Base-by-base conservation (phyloP, 35 echinoderm and acorn worm genomes). In the Acanthaster planci region DNA sequence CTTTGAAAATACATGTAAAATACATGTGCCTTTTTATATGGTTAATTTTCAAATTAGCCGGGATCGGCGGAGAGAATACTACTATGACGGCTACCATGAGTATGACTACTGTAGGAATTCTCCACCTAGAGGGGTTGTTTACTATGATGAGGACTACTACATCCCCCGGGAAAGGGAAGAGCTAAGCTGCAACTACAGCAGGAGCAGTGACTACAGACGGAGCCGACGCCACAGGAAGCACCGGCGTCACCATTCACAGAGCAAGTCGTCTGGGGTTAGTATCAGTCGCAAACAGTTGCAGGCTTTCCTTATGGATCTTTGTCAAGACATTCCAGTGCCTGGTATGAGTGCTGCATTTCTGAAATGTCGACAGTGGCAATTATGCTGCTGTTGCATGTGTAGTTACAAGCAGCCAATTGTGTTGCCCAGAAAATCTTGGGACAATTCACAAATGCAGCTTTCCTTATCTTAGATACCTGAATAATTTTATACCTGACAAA, bases 251-350 rank as follows among this genome's bases (percentile, higher is more conserved):
- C 52, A 44, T 37, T 67, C 83, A 55, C 39, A 60, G 23, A 86
- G 84, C 26, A 77, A 78, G n/a, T 79, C 77, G 21, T 86, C 84
- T 23, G 76, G 44, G 84, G 84, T 86, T 44, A 30, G 84, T 86
- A 51, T 55, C 8, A 7, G 34, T 12, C 64, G 30, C 34, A 34
- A 72, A 72, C 64, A 72, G 64, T 72, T 8, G 64, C 30, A 72
- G 64, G 1, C 64, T 72, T 16, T 31, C n/a, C 23, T 31, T 26
- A 27, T 10, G 22, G 64, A 72, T 68, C 38, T 79, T 30, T 79
- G 29, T 12, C 19, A 16, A 79, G 77, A 79, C 23, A 79, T 72
- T 19, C 30, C 30, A 14, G 23, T 72, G 44, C 8, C 15, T 79
- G 37, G 38, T 52, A 40, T 37, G 44, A 44, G 44, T 19, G 77